Evolutionary conservation across 2,113 vertebrate genomes (phyloP), one percentile per base, ranked within the genome.

Genomic region (Neofelis nebulosa): DNA sequence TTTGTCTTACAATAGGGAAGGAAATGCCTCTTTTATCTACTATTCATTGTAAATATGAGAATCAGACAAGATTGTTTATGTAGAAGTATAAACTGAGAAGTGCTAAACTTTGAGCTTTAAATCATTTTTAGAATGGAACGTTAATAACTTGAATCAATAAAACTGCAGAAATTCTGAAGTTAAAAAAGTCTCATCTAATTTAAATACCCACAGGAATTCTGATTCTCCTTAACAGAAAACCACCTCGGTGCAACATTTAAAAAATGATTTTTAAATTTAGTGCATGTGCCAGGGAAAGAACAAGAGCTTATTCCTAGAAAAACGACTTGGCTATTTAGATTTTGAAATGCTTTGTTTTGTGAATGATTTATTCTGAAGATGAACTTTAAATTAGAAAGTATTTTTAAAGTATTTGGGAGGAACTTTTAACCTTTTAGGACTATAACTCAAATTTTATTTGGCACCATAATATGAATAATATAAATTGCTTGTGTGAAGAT

Each of bases 311-410:
- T 78, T 83, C 4, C 12, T 2, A 57, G 55, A 88, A 83, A 85
- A 74, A 69, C 21, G 21, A 68, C 38, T 89, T 68, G 38, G n/a
- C 45, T 91, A 31, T 50, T 76, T 79, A 38, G 21, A 55, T 55
- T 94, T 92, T 80, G 66, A 68, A 94, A 79, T 57, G 36, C 7
- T 89, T 94, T 80, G 65, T 91, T 66, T 92, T 23, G 10, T 80
- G 55, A 68, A 79, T 61, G 88, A 61, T 38, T 95, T 94, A 63
- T 81, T 95, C 18, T 29, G 73, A 80, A 81, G 19, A 45, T 94
- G 18, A 85, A 65, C 0, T 63, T 88, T 66, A 84, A 69, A 66
- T 91, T 87, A 79, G 29, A 81, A 86, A 91, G n/a, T 73, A 38
- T 18, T 29, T 80, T 96, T 80, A 80, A 95, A 38, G 36, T 79